These are phyloP conservation scores for Pteronotus mesoamericanus DNA, from an alignment of 2,797 vertebrate genomes.

Conservation along the genomic window DNA sequence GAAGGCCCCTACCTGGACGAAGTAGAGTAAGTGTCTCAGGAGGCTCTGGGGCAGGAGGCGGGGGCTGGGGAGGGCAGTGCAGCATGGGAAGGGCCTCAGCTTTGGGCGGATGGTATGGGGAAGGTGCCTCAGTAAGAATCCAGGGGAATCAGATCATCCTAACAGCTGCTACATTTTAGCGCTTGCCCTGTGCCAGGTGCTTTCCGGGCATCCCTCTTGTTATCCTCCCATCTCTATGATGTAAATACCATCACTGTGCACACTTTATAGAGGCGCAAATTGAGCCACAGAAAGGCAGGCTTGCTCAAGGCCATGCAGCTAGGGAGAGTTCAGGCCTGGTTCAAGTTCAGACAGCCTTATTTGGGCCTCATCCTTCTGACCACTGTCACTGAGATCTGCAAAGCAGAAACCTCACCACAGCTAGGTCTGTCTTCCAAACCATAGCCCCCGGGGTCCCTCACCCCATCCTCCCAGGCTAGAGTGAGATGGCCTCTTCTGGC, in stretches of 20 bases:
- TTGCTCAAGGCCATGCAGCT: not conserved
- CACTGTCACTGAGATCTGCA: not conserved
- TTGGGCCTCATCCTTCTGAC: not conserved
- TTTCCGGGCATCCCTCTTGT: not conserved
- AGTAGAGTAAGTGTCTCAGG: conserved; percentile 85
- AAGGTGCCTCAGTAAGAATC: not conserved
- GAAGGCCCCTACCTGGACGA: conserved; percentile 78
- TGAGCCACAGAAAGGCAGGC: not conserved
- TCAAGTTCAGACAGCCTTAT: not conserved
- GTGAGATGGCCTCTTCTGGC: not conserved
- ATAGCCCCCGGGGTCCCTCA: not conserved
- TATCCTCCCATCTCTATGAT: not conserved
- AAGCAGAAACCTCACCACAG: not conserved
- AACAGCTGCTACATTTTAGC: not conserved
- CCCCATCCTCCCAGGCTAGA: not conserved
- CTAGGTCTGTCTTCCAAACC: not conserved
- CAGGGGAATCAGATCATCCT: not conserved
- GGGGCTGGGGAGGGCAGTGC: not conserved
- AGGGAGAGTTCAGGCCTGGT: not conserved
- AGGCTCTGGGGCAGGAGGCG: fast-evolving
- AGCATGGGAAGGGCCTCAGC: fast-evolving
- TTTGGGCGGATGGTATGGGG: not conserved
- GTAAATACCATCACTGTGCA: not conserved
- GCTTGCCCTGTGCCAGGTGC: not conserved
- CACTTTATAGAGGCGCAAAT: not conserved